Evolutionary conservation across 2,797 vertebrate species (phyloP).

Genomic region (Cossypha caffra): DNA sequence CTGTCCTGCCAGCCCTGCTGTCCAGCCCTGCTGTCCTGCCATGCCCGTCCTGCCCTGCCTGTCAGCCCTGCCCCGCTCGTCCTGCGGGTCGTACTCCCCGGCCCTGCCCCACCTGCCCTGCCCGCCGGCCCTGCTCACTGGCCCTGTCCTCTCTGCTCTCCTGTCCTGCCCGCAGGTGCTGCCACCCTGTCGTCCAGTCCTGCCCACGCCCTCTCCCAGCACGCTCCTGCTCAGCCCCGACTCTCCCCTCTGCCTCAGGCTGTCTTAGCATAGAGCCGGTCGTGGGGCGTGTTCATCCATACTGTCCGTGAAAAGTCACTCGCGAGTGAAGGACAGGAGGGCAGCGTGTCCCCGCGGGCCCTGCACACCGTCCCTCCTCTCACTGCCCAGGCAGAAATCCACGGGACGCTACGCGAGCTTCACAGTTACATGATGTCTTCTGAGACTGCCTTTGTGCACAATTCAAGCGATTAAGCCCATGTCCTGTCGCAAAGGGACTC

Average conservation of each 20-base stretch:
- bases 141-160: background rate
- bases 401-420: accelerated
- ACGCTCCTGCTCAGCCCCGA: accelerated
- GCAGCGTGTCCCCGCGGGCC: background rate
- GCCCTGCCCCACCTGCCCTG: background rate
- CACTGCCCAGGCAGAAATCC: background rate
- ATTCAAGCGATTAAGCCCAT: background rate
- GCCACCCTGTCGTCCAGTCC: too few species aligned
- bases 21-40: too few species aligned
- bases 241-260: background rate
- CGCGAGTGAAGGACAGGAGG: background rate
- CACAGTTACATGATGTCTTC: accelerated
- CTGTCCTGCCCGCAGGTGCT: background rate
- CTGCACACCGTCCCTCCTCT: background rate
- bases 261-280: accelerated
- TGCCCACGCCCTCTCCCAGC: too few species aligned
- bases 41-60: background rate
- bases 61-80: too few species aligned
- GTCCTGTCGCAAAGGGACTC: accelerated
- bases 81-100: accelerated
- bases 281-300: background rate
- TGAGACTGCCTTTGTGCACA: background rate
- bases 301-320: background rate
- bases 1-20: too few species aligned
- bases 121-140: accelerated